These are phyloP conservation scores for Neuroterus valhalla DNA, from an alignment of 1,140 invertebrate species.

Conservation along the genomic window DNA sequence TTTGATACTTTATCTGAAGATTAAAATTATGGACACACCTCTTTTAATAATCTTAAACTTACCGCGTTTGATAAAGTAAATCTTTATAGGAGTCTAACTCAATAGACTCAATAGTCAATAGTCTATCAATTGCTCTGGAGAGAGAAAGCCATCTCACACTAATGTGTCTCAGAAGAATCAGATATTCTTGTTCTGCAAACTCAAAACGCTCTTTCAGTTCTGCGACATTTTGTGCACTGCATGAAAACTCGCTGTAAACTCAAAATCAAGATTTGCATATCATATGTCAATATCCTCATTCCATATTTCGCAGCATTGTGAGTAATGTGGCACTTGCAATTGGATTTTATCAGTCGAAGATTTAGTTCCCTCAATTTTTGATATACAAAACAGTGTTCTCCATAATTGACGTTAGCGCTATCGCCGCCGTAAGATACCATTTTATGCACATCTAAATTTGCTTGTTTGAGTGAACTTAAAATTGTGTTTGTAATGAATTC, in stretches of 20 bases:
- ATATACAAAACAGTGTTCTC: conserved; percentile 40
- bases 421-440: conserved; percentile 35
- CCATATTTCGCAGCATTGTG: conserved; percentile 36
- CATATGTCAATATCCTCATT: conserved; percentile 31
- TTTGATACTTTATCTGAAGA: neutral
- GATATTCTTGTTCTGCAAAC: conserved; percentile 7
- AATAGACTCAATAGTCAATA: too few relatives aligned
- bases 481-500: conserved; percentile 36
- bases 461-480: conserved; percentile 1
- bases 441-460: conserved; percentile 25
- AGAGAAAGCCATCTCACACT: conserved; percentile 21
- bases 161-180: conserved; percentile 10
- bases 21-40: neutral
- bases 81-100: conserved; percentile 24
- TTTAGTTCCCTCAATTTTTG: conserved; percentile 35
- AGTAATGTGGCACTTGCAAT: conserved; percentile 41
- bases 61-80: conserved; percentile 31
- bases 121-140: conserved; percentile 23
- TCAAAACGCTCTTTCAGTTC: conserved; percentile 32
- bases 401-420: conserved; percentile 41
- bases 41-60: neutral
- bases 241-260: conserved; percentile 34
- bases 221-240: conserved; percentile 30
- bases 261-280: conserved; percentile 32
- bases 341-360: conserved; percentile 33